Conservation (phyloP, 2,888 invertebrate genomes). For the Apantesis nais region DNA sequence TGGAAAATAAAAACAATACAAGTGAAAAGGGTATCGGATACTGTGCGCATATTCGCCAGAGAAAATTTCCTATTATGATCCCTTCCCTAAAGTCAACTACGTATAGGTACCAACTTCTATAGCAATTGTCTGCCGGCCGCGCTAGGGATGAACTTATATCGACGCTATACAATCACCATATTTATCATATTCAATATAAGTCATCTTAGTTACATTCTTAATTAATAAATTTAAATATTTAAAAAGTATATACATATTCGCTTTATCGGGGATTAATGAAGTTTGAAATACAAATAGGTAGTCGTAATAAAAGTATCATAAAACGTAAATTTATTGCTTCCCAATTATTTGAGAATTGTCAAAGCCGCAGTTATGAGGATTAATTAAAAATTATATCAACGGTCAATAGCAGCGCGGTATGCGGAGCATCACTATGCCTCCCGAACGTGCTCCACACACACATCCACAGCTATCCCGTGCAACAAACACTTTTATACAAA, state of each 20-base stretch:
- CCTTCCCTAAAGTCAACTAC: slow-evolving; percentile 79
- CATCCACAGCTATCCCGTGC: slow-evolving; percentile 26
- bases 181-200: slow-evolving; percentile 29
- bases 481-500: slow-evolving; percentile 67
- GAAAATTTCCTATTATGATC: slow-evolving; percentile 83
- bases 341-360: slow-evolving; percentile 46
- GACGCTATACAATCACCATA: slow-evolving; percentile 41
- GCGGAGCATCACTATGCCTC: slow-evolving; percentile 49
- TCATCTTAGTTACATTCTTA: slow-evolving; percentile 29
- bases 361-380: slow-evolving; percentile 35
- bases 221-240: slow-evolving; percentile 47
- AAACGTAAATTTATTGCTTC: slow-evolving; percentile 47
- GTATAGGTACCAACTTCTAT: slow-evolving; percentile 71
- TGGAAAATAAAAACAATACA: slow-evolving; percentile 84
- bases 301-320: slow-evolving; percentile 45
- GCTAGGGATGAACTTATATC: slow-evolving; percentile 49
- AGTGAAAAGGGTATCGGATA: slow-evolving; percentile 83
- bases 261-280: slow-evolving; percentile 45
- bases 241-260: slow-evolving; percentile 25
- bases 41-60: slow-evolving; percentile 78
- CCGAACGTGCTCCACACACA: slow-evolving; percentile 53
- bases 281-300: slow-evolving; percentile 33
- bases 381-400: slow-evolving; percentile 52
- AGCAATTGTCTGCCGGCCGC: slow-evolving; percentile 74
- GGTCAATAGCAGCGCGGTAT: slow-evolving; percentile 40